A percentile compares a stretch with the other conserved stretches of the same genome.
These are phyloP conservation scores for Cybosia mesomella DNA, from an alignment of 2,888 invertebrate species.

Conservation along the genomic window DNA sequence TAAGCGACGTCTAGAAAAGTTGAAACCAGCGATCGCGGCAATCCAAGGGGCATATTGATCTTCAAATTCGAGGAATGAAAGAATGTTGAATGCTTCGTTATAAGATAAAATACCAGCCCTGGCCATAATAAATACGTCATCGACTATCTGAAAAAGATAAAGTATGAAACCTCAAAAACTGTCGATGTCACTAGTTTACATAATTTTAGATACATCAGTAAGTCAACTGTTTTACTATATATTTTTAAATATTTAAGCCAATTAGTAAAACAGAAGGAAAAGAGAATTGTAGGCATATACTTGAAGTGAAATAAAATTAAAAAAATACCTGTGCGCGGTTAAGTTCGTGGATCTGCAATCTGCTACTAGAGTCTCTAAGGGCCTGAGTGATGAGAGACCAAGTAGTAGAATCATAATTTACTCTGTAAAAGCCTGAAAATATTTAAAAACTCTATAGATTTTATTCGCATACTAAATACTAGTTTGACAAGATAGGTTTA, in stretches of 20 bases:
- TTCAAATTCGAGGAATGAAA: constrained; percentile 87
- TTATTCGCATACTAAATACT: background rate
- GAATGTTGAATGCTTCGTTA: constrained; percentile 85
- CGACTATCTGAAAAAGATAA: constrained; percentile 78
- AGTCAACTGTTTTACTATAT: background rate
- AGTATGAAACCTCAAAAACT: background rate
- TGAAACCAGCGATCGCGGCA: constrained; percentile 86
- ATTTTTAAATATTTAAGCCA: background rate
- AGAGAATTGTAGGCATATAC: background rate
- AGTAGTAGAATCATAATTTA: constrained; percentile 86
- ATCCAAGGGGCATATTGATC: constrained; percentile 90
- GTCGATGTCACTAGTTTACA: background rate
- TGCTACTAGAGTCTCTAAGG: constrained; percentile 69
- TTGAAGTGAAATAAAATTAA: background rate
- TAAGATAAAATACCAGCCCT: constrained; percentile 84
- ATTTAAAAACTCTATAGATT: background rate
- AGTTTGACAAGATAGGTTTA: background rate
- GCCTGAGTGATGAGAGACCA: constrained; percentile 86
- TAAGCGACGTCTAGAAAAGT: constrained; percentile 74
- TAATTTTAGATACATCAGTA: background rate
- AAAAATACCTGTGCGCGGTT: constrained; percentile 89
- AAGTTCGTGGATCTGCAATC: constrained; percentile 83
- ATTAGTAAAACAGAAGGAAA: background rate
- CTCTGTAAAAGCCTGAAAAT: constrained; percentile 87
- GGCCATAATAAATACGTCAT: constrained; percentile 89